A percentile compares a stretch with the other conserved stretches of the same genome.
These are phyloP conservation scores for Trogon surrucura DNA, from an alignment of 2,113 vertebrate species.

Conservation along the genomic window DNA sequence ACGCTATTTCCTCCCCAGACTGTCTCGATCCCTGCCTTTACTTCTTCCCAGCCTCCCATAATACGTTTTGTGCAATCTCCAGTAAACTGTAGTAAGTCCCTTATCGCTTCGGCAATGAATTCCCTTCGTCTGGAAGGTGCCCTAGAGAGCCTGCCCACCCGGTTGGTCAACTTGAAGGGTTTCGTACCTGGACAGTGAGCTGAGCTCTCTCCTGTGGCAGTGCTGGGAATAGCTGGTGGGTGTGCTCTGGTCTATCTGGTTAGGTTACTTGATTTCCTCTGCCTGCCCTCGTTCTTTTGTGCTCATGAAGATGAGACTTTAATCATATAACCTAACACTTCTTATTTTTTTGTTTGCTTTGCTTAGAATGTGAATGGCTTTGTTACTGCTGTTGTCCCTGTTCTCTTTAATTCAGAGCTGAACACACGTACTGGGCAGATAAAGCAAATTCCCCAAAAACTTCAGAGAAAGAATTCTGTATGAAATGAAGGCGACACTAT, in stretches of 20 bases:
- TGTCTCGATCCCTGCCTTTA: not conserved
- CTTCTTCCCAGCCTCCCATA: not conserved
- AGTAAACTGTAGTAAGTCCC: not conserved
- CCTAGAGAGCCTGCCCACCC: not conserved
- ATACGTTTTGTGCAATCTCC: not conserved
- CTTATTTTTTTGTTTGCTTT: not conserved
- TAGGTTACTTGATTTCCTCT: not conserved
- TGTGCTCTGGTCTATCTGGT: not conserved
- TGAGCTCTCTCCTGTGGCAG: not conserved
- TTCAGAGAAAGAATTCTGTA: not conserved
- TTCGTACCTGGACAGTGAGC: not conserved
- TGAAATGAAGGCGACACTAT: not conserved
- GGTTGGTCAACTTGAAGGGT: not conserved
- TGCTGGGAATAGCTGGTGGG: not conserved
- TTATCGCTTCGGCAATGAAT: not conserved
- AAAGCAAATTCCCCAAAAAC: not conserved
- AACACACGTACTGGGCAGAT: not conserved
- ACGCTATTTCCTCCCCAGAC: not conserved
- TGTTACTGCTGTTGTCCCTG: not conserved
- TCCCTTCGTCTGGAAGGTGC: not conserved
- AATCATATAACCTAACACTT: not conserved
- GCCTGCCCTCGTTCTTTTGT: not conserved
- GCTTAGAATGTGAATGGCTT: not conserved
- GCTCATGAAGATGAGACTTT: not conserved
- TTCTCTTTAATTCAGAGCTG: not conserved